Percentiles rank a stretch among this genome's conserved stretches.
Evolutionary conservation across 23 tunicate genomes (phyloP).

Genomic region (Halocynthia roretzi): DNA sequence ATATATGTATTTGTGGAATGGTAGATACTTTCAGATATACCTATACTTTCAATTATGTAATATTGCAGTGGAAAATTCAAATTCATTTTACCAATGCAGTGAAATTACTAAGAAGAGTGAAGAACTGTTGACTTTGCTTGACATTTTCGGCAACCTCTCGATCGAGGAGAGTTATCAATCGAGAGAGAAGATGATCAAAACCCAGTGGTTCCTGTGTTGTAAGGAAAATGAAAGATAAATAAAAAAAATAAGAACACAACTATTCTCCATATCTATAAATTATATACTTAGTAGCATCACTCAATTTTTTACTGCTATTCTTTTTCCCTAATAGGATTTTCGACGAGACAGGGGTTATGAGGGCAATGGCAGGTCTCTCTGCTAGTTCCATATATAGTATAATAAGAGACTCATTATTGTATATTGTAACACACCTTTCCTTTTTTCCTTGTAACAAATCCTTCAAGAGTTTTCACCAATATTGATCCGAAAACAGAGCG

Average conservation of each 20-base stretch:
- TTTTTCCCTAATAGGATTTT: not conserved
- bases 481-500: slow-evolving; percentile 46
- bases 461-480: slow-evolving; percentile 36
- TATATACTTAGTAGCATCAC: too few relatives aligned
- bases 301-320: too few relatives aligned
- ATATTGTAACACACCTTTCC: slow-evolving; percentile 32
- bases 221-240: too few relatives aligned
- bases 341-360: not conserved
- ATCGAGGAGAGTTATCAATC: slow-evolving; percentile 45
- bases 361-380: not conserved
- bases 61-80: not conserved
- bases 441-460: slow-evolving; percentile 35
- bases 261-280: too few relatives aligned
- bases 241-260: not conserved
- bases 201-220: slow-evolving; percentile 17
- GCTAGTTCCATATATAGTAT: not conserved
- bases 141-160: slow-evolving; percentile 68
- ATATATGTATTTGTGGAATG: too few relatives aligned
- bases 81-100: slow-evolving; percentile 39
- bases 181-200: slow-evolving; percentile 46
- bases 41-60: too few relatives aligned
- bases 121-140: slow-evolving; percentile 56
- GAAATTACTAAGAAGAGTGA: slow-evolving; percentile 42
- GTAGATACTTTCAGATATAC: too few relatives aligned
- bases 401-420: not conserved